These are phyloP conservation scores for Clanis bilineata DNA, from an alignment of 2,888 invertebrate genomes.

Conservation along the genomic window DNA sequence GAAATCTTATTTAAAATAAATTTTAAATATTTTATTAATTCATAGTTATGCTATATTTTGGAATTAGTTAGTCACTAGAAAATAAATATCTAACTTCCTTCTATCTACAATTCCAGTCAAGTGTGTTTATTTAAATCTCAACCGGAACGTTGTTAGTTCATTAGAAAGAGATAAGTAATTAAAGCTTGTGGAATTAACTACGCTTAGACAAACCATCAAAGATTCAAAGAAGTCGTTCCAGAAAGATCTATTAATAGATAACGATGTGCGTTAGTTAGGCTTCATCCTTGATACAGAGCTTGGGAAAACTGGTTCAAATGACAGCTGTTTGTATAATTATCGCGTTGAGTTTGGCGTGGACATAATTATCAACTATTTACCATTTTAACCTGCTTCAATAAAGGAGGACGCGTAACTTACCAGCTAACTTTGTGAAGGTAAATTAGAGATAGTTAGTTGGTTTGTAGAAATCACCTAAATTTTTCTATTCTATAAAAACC, in stretches of 20 bases:
- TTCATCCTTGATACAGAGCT: background rate
- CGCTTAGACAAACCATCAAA: background rate
- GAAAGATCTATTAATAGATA: background rate
- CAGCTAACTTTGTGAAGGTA: no score
- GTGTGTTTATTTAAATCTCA: background rate
- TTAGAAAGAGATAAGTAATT: conserved; percentile 12
- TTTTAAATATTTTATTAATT: no score
- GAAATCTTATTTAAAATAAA: no score
- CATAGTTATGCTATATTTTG: no score
- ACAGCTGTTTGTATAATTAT: background rate
- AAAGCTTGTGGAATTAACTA: background rate
- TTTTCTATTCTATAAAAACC: no score
- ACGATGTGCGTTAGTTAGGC: background rate
- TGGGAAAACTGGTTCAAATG: background rate
- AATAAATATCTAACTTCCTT: background rate
- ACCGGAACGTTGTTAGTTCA: background rate
- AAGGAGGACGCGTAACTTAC: no score
- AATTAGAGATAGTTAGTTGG: no score
- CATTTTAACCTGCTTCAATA: no score
- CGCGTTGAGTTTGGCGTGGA: background rate
- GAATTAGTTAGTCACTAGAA: background rate
- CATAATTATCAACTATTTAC: no score
- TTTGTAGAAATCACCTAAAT: no score
- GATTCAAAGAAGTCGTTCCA: conserved; percentile 1
- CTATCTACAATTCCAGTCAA: background rate